phyloP scores from a whole-genome alignment of 1,140 invertebrate genomes.

The Artemia franciscana region DNA sequence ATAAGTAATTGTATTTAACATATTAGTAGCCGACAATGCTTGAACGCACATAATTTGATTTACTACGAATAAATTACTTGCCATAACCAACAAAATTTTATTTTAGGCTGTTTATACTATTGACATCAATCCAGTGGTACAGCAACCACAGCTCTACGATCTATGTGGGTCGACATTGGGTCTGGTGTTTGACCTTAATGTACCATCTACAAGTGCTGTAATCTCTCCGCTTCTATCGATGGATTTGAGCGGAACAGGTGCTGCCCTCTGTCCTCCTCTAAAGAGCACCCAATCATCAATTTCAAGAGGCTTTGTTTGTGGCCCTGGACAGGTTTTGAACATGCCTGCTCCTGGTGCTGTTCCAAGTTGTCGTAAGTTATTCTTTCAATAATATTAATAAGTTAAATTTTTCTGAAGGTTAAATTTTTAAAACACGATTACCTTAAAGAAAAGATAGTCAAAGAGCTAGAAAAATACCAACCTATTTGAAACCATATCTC shows the following conservation, averaged over 20 bases:
- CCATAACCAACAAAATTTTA: conserved; percentile 4
- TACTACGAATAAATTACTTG: conserved; percentile 9
- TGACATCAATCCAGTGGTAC: conserved; percentile 59
- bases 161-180: conserved; percentile 77
- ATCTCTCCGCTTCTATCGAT: conserved; percentile 74
- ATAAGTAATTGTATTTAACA: too few species aligned
- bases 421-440: too few species aligned
- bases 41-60: neutral
- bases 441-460: too few species aligned
- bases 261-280: conserved; percentile 65
- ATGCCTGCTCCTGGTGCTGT: conserved; percentile 62
- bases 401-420: too few species aligned
- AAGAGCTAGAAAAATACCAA: too few species aligned
- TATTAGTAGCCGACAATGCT: too few species aligned
- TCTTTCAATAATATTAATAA: too few species aligned
- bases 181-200: conserved; percentile 76
- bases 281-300: conserved; percentile 63
- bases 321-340: conserved; percentile 73
- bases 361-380: conserved; percentile 61
- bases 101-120: conserved; percentile 53
- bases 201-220: conserved; percentile 69
- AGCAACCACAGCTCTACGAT: conserved; percentile 72
- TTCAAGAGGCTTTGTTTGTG: conserved; percentile 69
- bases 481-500: too few species aligned
- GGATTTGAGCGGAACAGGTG: conserved; percentile 38